Percentiles rank a stretch among this genome's conserved stretches.
Conservation (phyloP, 2,888 invertebrate genomes). For the Stenotaenia linearis region DNA sequence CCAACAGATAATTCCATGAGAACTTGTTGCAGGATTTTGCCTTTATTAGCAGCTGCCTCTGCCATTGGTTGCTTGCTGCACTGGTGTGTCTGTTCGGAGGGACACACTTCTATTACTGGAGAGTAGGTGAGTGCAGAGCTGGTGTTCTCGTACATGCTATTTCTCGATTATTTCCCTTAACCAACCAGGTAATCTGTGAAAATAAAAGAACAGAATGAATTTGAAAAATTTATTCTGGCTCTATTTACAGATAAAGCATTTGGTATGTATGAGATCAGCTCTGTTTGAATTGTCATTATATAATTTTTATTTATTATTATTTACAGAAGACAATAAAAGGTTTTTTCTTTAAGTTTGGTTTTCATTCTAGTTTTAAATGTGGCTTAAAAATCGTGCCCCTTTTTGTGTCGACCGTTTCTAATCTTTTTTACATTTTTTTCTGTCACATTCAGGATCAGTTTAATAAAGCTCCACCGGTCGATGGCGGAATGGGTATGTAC, state of each 20-base stretch:
- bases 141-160: not conserved
- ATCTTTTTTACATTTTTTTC: constrained; percentile 17
- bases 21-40: constrained; percentile 38
- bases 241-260: not conserved
- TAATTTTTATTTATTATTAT: not conserved
- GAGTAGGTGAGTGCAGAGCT: constrained; percentile 28
- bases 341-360: not conserved
- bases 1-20: constrained; percentile 34
- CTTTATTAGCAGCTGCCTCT: constrained; percentile 29
- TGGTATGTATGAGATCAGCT: constrained; percentile 24
- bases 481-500: constrained; percentile 93
- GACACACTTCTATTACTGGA: constrained; percentile 24
- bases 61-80: constrained; percentile 43
- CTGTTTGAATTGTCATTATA: not conserved
- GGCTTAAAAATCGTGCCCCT: not conserved
- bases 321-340: constrained; percentile 13
- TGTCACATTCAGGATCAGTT: constrained; percentile 73
- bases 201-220: constrained; percentile 1
- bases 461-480: constrained; percentile 79
- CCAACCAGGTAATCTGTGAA: not conserved
- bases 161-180: not conserved
- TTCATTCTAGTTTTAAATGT: not conserved
- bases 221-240: not conserved
- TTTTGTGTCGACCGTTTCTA: not conserved
- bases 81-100: constrained; percentile 46